phyloP scores from a whole-genome alignment of 2,888 invertebrate genomes.

The Drosophila greeni region DNA sequence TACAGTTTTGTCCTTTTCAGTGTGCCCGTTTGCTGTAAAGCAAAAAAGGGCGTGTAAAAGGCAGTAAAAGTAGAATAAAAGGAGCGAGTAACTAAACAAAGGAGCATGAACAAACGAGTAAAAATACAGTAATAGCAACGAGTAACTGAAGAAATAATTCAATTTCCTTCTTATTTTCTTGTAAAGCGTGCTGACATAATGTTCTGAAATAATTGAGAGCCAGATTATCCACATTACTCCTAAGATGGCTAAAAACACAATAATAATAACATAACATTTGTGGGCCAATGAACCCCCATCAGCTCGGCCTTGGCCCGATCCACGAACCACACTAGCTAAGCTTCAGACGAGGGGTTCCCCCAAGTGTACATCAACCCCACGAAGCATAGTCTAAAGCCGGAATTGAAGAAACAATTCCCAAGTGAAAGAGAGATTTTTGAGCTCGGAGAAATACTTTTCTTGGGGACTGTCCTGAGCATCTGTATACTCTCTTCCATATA shows the following conservation, averaged over 20 bases:
- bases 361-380: not conserved
- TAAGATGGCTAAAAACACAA: not conserved
- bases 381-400: not conserved
- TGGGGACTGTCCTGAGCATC: not conserved
- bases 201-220: not conserved
- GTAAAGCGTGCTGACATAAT: not conserved
- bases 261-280: not conserved
- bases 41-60: not conserved
- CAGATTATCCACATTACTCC: not conserved
- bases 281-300: constrained; percentile 1
- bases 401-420: not conserved
- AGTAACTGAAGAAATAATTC: not conserved
- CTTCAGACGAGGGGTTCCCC: not conserved
- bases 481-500: not conserved
- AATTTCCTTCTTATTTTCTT: not conserved
- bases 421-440: not conserved
- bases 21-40: not conserved
- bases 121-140: no score
- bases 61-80: no score
- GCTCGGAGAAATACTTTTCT: not conserved
- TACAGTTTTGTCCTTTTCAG: not conserved
- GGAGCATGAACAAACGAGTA: not conserved
- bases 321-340: not conserved
- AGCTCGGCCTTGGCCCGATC: not conserved
- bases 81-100: no score